Percentiles rank a stretch among this genome's conserved stretches.
phyloP scores from a whole-genome alignment of 2,797 vertebrate genomes.

The Silurus lanzhouensis region DNA sequence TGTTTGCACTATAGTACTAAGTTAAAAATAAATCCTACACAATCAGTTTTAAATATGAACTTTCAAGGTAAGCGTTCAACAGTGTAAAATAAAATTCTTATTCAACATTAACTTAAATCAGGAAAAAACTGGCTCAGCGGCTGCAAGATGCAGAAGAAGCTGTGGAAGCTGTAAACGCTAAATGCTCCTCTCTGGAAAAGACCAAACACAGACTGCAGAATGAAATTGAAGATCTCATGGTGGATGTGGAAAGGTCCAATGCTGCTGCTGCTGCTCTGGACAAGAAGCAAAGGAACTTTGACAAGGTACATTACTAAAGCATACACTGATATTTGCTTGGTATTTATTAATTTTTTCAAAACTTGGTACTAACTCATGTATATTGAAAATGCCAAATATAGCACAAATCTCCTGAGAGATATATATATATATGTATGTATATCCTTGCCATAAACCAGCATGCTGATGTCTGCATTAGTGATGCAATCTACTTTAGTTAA shows the following conservation, averaged over 20 bases:
- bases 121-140: neutral
- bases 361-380: neutral
- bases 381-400: neutral
- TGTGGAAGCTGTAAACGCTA: constrained; percentile 81
- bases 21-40: no score
- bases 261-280: constrained; percentile 78
- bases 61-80: no score
- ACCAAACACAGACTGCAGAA: constrained; percentile 50
- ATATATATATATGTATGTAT: neutral
- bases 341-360: neutral
- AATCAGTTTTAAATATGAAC: no score
- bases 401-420: neutral
- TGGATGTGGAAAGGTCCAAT: constrained; percentile 84
- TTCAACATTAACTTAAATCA: constrained; percentile 24
- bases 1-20: no score
- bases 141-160: constrained; percentile 76
- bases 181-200: no score
- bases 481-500: neutral
- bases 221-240: constrained; percentile 80
- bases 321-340: neutral
- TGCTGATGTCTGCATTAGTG: neutral
- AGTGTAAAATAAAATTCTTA: no score
- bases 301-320: constrained; percentile 71
- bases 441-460: neutral
- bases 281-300: constrained; percentile 88